Conservation (phyloP, 2,797 vertebrate species). For the Oreochromis mossambicus region DNA sequence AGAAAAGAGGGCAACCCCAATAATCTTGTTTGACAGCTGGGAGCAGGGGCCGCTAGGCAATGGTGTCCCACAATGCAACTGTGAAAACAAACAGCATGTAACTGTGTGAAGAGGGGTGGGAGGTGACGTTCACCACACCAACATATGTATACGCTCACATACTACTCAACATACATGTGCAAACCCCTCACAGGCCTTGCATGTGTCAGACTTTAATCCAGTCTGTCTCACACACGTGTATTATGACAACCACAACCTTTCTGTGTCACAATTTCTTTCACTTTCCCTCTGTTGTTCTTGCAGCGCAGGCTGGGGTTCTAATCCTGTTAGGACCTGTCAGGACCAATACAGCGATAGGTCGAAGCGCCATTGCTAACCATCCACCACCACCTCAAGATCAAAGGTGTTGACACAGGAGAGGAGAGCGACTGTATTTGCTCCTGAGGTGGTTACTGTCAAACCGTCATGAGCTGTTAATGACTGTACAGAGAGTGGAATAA, state of each 20-base stretch:
- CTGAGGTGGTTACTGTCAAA: slow-evolving; percentile 48
- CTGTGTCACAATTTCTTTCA: slow-evolving; percentile 7
- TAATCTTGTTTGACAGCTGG: slow-evolving; percentile 73
- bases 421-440: slow-evolving; percentile 27
- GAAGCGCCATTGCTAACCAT: slow-evolving; percentile 12
- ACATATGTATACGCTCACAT: slow-evolving; percentile 16
- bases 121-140: slow-evolving; percentile 43
- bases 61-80: slow-evolving; percentile 69
- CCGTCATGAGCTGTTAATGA: slow-evolving; percentile 9
- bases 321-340: slow-evolving; percentile 78
- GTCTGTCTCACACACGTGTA: slow-evolving; percentile 25
- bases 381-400: slow-evolving; percentile 13
- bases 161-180: neutral
- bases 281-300: slow-evolving; percentile 33
- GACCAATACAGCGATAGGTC: slow-evolving; percentile 60
- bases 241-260: slow-evolving; percentile 51
- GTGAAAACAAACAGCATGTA: slow-evolving; percentile 76
- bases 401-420: slow-evolving; percentile 47
- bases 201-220: slow-evolving; percentile 40
- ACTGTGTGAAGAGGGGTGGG: slow-evolving; percentile 46
- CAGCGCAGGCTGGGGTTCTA: slow-evolving; percentile 62
- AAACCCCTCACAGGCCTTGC: slow-evolving; percentile 25
- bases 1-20: slow-evolving; percentile 42
- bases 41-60: slow-evolving; percentile 50
- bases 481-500: neutral